Conservation (phyloP, 2,113 vertebrate genomes). For the Progne subis region DNA sequence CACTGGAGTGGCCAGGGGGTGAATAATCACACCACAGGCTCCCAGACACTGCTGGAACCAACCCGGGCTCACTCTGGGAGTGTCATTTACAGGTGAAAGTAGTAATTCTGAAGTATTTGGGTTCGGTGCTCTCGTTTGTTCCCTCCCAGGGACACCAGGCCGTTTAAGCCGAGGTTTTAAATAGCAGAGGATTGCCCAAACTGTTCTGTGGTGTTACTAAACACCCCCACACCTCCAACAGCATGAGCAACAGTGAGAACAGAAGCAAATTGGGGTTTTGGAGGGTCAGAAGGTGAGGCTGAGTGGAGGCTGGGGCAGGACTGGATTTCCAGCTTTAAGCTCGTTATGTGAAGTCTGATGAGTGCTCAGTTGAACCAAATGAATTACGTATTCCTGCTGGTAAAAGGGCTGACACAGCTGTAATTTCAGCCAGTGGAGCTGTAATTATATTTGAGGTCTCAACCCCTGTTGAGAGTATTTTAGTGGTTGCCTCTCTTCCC, state of each 20-base stretch:
- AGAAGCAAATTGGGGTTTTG: background rate
- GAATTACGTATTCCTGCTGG: slow-evolving; percentile 6
- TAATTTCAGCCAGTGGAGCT: background rate
- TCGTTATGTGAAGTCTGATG: background rate
- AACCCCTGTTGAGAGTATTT: background rate
- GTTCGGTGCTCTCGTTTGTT: accelerated
- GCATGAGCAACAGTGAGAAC: background rate
- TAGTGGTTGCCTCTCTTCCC: slow-evolving; percentile 32
- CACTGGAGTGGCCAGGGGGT: background rate
- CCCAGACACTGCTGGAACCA: background rate
- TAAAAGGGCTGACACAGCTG: slow-evolving; percentile 51
- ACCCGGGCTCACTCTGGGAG: accelerated
- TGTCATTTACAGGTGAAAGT: background rate
- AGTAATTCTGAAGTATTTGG: background rate
- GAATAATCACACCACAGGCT: background rate
- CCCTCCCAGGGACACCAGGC: background rate
- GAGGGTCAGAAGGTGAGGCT: background rate
- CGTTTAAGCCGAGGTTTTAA: background rate
- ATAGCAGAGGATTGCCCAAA: background rate
- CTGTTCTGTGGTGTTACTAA: background rate
- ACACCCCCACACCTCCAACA: background rate
- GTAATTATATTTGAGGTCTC: slow-evolving; percentile 33
- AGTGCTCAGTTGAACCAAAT: background rate
- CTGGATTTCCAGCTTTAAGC: background rate
- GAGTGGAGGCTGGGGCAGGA: background rate